Evolutionary conservation across 2,797 vertebrate species (phyloP), one percentile per base, ranked within the genome.

Genomic region (Xiphorhynchus erythropygius): DNA sequence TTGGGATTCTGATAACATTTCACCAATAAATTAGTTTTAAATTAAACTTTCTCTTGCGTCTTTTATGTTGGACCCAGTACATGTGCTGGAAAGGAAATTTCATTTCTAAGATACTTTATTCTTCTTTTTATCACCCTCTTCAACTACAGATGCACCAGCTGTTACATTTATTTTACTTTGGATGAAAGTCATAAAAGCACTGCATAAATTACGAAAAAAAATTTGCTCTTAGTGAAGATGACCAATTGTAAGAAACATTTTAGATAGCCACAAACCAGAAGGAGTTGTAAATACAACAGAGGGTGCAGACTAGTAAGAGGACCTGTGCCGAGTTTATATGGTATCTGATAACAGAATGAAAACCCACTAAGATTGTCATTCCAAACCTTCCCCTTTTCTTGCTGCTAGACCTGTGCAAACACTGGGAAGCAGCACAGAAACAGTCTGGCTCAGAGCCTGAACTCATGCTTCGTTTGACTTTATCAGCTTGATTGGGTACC

Each of bases 1-100:
- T 22, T 92, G 50, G 49, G 60, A 91, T 93, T 93, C 77, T 83
- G 93, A 96, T 94, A 95, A 91, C 69, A 67, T 78, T 92, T 96
- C 89, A 60, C 87, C 56, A 91, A 94, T 94, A 94, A 95, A 96
- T 94, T 91, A 89, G 37, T 92, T 96, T 80, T 88, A 94, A 95
- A 92, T 95, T 88, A 95, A 95, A 93, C 87, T 78, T 83, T 92
- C 68, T 42, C 32, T 83, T 84, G 16, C 50, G 32, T 39, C 70
- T 96, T 94, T 87, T 85, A 91, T 94, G 90, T 90, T 67, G 49
- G 59, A 39, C 46, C 19, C 50, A 90, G 25, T 6, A 37, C n/a
- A 74, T 83, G 47, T 41, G 68, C 65, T 94, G 83, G 90, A 89
- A 94, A 93, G 83, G 85, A 96, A 93, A 84, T 67, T 91, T 95